Conservation (phyloP, 2,113 vertebrate species). For the Gallinago media region DNA sequence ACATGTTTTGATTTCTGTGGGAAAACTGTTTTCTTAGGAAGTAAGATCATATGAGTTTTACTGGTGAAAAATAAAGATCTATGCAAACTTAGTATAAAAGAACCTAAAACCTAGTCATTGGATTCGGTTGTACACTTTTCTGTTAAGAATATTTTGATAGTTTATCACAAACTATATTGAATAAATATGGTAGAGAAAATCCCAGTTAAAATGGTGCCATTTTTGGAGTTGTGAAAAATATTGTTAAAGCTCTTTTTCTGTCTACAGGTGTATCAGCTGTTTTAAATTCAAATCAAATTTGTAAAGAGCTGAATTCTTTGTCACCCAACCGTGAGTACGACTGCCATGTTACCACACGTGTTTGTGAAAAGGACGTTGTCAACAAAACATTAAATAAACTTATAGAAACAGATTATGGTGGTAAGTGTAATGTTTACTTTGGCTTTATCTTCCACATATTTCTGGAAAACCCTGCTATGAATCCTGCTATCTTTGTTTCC, state of each 20-base stretch:
- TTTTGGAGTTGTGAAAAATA: background rate
- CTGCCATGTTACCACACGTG: accelerated
- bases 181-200: background rate
- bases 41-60: background rate
- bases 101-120: background rate
- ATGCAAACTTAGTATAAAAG: background rate
- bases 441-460: background rate
- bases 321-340: accelerated
- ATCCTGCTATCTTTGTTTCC: background rate
- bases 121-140: background rate
- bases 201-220: background rate
- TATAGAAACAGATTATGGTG: constrained; percentile 26
- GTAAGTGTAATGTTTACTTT: constrained; percentile 73
- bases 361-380: accelerated
- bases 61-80: background rate
- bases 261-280: accelerated
- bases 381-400: accelerated
- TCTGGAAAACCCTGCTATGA: background rate
- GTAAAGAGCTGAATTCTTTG: accelerated
- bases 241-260: background rate
- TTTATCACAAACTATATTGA: background rate
- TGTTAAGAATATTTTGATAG: background rate
- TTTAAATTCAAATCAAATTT: accelerated
- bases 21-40: background rate
- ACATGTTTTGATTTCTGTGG: background rate